Evolutionary conservation across 2,797 vertebrate genomes (phyloP).

Genomic region (Danio jaintianensis): DNA sequence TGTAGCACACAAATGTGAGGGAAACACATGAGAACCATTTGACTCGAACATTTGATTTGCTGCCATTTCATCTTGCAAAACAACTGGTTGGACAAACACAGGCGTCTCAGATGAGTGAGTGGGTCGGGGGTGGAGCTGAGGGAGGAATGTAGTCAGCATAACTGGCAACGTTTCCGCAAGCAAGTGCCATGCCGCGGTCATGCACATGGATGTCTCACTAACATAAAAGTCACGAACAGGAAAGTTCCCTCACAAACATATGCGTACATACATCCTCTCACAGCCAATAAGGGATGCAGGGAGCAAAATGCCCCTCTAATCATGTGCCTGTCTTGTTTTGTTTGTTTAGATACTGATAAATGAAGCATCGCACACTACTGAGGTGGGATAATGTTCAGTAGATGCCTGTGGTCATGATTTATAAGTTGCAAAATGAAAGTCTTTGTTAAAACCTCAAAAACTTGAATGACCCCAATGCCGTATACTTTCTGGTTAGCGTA

Average conservation of each 20-base stretch:
- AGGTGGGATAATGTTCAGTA: not conserved
- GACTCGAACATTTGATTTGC: slow-evolving; percentile 40
- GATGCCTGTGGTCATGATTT: not conserved
- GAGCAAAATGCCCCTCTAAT: not conserved
- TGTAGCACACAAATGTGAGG: slow-evolving; percentile 16
- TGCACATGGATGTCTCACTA: slow-evolving; percentile 27
- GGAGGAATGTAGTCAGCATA: slow-evolving; percentile 32
- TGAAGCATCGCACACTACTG: not conserved
- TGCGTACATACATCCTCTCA: not conserved
- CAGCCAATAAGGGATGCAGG: not conserved
- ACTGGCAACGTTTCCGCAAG: slow-evolving; percentile 21
- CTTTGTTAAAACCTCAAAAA: slow-evolving; percentile 21
- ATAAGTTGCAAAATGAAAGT: slow-evolving; percentile 28
- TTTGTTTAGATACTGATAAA: slow-evolving; percentile 23
- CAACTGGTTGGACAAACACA: slow-evolving; percentile 40
- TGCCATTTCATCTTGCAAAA: slow-evolving; percentile 48
- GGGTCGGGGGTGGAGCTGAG: slow-evolving; percentile 23
- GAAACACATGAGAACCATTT: slow-evolving; percentile 42
- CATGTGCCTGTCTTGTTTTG: slow-evolving; percentile 1
- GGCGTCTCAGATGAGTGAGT: slow-evolving; percentile 42
- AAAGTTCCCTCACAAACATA: slow-evolving; percentile 22
- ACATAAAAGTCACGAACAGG: slow-evolving; percentile 19
- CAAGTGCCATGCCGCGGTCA: slow-evolving; percentile 14
- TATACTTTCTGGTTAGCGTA: slow-evolving; percentile 23
- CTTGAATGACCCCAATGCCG: slow-evolving; percentile 4